Percentiles rank a stretch among this genome's conserved stretches.
phyloP scores from a whole-genome alignment of 2,113 vertebrate species.

The Equus przewalskii region DNA sequence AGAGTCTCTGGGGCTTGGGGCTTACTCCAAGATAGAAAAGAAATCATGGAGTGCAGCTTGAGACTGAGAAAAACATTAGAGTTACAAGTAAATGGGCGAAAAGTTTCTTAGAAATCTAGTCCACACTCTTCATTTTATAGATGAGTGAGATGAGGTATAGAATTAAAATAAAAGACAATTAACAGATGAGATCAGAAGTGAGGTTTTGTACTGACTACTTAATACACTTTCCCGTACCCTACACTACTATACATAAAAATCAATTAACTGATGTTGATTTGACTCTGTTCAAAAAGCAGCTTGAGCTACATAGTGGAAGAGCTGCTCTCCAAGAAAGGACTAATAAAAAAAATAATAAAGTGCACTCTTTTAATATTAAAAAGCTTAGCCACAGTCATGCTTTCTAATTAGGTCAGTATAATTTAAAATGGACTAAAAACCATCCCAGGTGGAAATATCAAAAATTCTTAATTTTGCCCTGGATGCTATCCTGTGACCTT shows the following conservation, averaged over 20 bases:
- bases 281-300: background rate
- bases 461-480: slow-evolving; percentile 62
- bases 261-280: background rate
- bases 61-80: background rate
- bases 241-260: background rate
- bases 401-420: slow-evolving; percentile 80
- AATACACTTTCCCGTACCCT: background rate
- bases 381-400: background rate
- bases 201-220: background rate
- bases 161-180: background rate
- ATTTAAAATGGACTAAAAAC: slow-evolving; percentile 75
- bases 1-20: background rate
- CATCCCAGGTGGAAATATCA: slow-evolving; percentile 32
- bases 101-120: background rate
- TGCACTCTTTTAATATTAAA: slow-evolving; percentile 50
- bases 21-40: background rate
- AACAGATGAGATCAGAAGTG: background rate
- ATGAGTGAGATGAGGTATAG: background rate
- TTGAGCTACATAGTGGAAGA: background rate
- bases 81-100: background rate
- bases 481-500: slow-evolving; percentile 50
- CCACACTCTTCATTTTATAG: background rate
- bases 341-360: slow-evolving; percentile 32
- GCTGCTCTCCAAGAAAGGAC: background rate
- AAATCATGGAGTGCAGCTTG: background rate